Conservation (phyloP, 2,113 vertebrate species). For the Tupaia tana region DNA sequence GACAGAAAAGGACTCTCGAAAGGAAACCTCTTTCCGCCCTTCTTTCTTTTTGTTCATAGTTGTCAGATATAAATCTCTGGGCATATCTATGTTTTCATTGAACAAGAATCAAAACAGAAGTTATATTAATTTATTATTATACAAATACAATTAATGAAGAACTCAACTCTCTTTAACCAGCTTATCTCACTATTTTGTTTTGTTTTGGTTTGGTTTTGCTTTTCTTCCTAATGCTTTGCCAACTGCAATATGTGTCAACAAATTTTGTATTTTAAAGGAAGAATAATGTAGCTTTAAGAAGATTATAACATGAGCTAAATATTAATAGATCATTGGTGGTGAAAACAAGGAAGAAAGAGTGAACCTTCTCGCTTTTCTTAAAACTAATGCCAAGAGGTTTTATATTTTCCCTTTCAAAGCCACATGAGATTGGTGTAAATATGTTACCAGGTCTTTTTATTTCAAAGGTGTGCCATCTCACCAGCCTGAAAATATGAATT, state of each 20-base stretch:
- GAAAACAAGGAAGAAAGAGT: neutral
- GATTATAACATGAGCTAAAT: neutral
- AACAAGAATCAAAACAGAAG: conserved; percentile 79
- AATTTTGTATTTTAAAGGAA: neutral
- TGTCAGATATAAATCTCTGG: conserved; percentile 85
- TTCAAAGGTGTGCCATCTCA: neutral
- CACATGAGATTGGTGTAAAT: neutral
- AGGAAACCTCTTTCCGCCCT: conserved; percentile 83
- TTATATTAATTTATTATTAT: conserved; percentile 65
- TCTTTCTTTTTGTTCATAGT: conserved; percentile 82
- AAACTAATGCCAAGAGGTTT: neutral
- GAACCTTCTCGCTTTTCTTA: neutral
- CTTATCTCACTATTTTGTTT: neutral
- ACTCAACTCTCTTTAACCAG: neutral
- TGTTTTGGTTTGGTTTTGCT: neutral
- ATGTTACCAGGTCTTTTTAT: neutral
- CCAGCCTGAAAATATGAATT: conserved; percentile 16
- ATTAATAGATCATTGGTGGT: neutral
- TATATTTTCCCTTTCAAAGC: neutral
- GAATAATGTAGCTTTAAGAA: conserved; percentile 17
- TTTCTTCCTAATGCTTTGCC: neutral
- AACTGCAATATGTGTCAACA: neutral
- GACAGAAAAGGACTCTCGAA: conserved; percentile 90
- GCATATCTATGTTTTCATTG: conserved; percentile 83
- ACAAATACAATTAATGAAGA: conserved; percentile 74